Conservation (phyloP, 2,113 vertebrate genomes). For the Pelusios castaneus region DNA sequence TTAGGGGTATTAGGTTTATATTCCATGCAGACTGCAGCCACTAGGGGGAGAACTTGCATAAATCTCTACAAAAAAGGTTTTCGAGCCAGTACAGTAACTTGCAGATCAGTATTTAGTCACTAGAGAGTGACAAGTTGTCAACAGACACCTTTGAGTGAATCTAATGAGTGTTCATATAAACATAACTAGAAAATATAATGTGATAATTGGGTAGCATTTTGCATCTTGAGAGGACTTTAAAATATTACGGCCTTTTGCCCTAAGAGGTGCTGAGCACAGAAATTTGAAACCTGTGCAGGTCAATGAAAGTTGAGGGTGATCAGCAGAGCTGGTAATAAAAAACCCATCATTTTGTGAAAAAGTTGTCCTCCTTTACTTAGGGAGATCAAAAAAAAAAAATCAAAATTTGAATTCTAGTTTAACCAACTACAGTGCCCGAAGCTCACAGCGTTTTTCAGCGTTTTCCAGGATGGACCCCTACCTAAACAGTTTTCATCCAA, state of each 20-base stretch:
- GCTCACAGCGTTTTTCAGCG: background rate
- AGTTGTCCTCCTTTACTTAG: no score
- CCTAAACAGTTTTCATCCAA: background rate
- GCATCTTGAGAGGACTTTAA: background rate
- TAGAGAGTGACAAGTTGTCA: background rate
- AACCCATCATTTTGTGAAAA: no score
- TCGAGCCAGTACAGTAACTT: background rate
- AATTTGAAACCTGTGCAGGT: background rate
- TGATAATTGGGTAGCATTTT: background rate
- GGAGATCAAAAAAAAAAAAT: background rate
- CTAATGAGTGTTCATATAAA: background rate
- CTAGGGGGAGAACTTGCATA: conserved; percentile 51
- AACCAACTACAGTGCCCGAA: background rate
- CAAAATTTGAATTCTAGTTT: background rate
- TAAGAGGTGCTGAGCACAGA: background rate
- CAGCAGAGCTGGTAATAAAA: background rate
- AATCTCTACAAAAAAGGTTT: background rate
- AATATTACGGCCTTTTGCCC: background rate
- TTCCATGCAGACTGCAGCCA: conserved; percentile 26
- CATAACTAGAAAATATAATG: background rate
- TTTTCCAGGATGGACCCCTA: background rate
- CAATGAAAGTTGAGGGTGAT: background rate
- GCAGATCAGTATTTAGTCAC: background rate
- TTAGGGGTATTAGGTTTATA: conserved; percentile 17
- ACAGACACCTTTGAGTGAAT: fast-evolving